These are phyloP conservation scores for Ailurus styani DNA, from an alignment of 2,113 vertebrate genomes.

Conservation along the genomic window DNA sequence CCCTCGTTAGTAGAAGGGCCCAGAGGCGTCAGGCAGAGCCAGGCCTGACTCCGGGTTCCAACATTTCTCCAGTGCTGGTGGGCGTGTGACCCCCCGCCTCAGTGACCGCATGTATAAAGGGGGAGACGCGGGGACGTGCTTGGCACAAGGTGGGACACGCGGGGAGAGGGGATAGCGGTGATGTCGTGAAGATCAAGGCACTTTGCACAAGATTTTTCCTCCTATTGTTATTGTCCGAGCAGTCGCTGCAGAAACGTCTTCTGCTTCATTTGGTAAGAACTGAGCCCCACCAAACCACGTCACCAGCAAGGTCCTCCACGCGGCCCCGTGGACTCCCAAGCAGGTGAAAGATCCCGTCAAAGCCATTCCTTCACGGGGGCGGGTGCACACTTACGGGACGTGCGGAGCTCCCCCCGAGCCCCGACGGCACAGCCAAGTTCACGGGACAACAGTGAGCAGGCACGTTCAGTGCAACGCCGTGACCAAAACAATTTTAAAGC, in stretches of 20 bases:
- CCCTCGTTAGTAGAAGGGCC: rapidly evolving
- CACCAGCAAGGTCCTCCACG: rapidly evolving
- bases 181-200: rapidly evolving
- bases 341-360: background rate
- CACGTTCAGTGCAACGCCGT: rapidly evolving
- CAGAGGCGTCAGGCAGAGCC: background rate
- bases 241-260: background rate
- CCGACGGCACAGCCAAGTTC: rapidly evolving
- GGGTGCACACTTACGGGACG: background rate
- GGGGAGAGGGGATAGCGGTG: background rate
- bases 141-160: rapidly evolving
- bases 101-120: background rate
- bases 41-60: rapidly evolving
- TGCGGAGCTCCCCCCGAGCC: background rate
- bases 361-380: background rate
- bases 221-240: rapidly evolving
- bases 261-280: background rate
- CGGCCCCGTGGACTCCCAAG: background rate
- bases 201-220: rapidly evolving
- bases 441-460: rapidly evolving
- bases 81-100: background rate
- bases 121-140: rapidly evolving
- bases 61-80: rapidly evolving
- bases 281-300: background rate
- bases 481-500: background rate